These are phyloP conservation scores for Scaptomyza montana DNA, from an alignment of 1,140 invertebrate species.

Conservation along the genomic window DNA sequence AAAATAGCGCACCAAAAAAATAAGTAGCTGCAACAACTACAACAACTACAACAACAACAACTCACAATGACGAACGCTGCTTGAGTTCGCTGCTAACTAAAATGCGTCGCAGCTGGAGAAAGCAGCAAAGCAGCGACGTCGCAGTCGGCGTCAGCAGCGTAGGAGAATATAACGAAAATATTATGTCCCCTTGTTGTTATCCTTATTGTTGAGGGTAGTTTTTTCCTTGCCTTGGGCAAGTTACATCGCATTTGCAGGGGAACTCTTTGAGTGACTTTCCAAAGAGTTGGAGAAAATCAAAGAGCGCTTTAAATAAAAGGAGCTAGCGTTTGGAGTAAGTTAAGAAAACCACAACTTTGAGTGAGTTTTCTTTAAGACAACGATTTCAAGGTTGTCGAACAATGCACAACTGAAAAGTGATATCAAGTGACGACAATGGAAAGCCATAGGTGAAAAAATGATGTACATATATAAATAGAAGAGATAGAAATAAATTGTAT, in stretches of 20 bases:
- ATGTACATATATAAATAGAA: background rate
- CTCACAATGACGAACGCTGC: constrained; percentile 73
- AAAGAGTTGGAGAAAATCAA: background rate
- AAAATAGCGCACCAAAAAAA: constrained; percentile 65
- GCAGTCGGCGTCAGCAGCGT: constrained; percentile 49
- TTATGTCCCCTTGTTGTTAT: constrained; percentile 28
- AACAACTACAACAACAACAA: constrained; percentile 49
- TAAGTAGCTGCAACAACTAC: constrained; percentile 60
- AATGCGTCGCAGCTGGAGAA: constrained; percentile 64
- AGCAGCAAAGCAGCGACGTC: constrained; percentile 32
- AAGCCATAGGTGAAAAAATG: constrained; percentile 1
- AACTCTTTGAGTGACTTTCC: constrained; percentile 42
- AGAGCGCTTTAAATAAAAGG: background rate
- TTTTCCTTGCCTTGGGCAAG: constrained; percentile 57
- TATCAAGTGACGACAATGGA: constrained; percentile 24
- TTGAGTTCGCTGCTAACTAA: constrained; percentile 70
- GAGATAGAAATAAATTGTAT: background rate
- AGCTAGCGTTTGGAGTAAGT: background rate
- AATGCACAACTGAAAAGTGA: constrained; percentile 25
- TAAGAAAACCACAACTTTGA: constrained; percentile 37
- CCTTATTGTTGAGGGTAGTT: constrained; percentile 50
- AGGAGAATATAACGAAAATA: constrained; percentile 60
- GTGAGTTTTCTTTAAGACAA: constrained; percentile 23
- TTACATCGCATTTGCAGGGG: constrained; percentile 11
- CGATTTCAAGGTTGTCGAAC: constrained; percentile 62